phyloP scores from a whole-genome alignment of 2,113 vertebrate genomes.

The Notothenia coriiceps region DNA sequence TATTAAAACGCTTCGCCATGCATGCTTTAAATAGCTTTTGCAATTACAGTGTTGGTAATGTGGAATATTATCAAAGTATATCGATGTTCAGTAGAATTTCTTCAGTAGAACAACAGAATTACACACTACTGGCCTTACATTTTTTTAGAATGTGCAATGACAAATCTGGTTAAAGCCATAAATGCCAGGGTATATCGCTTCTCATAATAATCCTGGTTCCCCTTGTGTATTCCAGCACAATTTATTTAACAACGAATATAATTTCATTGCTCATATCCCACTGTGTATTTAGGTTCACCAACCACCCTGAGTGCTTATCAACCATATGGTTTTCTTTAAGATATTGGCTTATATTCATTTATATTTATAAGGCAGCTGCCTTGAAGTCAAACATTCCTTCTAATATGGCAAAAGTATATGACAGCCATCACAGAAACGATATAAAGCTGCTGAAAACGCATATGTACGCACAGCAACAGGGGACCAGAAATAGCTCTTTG shows the following conservation, averaged over 20 bases:
- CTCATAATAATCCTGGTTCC: conserved; percentile 36
- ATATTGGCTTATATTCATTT: conserved; percentile 61
- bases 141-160: not conserved
- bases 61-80: conserved; percentile 17
- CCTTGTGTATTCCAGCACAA: conserved; percentile 45
- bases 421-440: conserved; percentile 54
- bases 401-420: conserved; percentile 31
- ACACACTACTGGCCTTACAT: not conserved
- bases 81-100: conserved; percentile 1
- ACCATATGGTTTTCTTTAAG: conserved; percentile 51
- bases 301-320: conserved; percentile 58
- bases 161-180: conserved; percentile 10
- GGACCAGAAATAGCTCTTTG: conserved; percentile 51
- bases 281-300: conserved; percentile 54
- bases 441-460: conserved; percentile 42
- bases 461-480: conserved; percentile 42
- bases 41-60: conserved; percentile 1
- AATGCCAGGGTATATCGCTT: conserved; percentile 30
- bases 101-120: not conserved
- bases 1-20: not conserved
- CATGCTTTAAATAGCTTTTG: conserved; percentile 30
- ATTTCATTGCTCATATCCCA: conserved; percentile 51
- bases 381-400: conserved; percentile 58
- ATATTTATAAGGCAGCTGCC: conserved; percentile 56
- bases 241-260: conserved; percentile 62